phyloP scores from a whole-genome alignment of 2,113 vertebrate genomes.

The Mystacornis crossleyi region DNA sequence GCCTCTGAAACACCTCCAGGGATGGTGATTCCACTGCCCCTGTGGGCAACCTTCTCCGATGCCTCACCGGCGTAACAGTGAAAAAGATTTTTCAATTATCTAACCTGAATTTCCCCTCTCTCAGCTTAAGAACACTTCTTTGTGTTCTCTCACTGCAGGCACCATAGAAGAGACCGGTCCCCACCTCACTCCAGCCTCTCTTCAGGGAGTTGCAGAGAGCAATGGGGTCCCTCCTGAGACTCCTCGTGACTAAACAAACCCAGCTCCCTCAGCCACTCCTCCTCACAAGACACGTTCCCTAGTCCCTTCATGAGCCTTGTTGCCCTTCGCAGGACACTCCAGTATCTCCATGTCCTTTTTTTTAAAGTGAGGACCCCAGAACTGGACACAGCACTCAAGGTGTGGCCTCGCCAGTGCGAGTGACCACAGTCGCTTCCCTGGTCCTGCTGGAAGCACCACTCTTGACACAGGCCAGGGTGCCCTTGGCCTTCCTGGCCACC shows the following conservation, averaged over 20 bases:
- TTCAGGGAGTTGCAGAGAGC: background rate
- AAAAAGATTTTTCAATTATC: background rate
- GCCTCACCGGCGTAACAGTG: background rate
- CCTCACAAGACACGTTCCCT: background rate
- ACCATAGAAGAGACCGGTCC: fast-evolving
- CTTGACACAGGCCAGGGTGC: background rate
- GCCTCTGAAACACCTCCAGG: background rate
- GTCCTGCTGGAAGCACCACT: background rate
- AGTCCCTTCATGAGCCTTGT: background rate
- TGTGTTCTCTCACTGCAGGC: background rate
- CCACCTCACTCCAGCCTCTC: background rate
- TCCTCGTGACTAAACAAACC: fast-evolving
- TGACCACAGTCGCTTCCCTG: background rate
- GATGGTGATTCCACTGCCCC: background rate
- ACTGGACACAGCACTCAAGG: background rate
- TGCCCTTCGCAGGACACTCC: background rate
- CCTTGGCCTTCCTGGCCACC: background rate
- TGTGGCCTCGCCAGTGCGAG: background rate
- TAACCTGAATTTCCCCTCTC: background rate
- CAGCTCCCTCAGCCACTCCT: background rate
- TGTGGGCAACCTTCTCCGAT: background rate
- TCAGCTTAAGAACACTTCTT: background rate
- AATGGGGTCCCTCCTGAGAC: background rate
- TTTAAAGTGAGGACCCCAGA: background rate
- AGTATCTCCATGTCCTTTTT: background rate